Evolutionary conservation across 2,113 vertebrate species (phyloP).

Genomic region (Xiphophorus hellerii): DNA sequence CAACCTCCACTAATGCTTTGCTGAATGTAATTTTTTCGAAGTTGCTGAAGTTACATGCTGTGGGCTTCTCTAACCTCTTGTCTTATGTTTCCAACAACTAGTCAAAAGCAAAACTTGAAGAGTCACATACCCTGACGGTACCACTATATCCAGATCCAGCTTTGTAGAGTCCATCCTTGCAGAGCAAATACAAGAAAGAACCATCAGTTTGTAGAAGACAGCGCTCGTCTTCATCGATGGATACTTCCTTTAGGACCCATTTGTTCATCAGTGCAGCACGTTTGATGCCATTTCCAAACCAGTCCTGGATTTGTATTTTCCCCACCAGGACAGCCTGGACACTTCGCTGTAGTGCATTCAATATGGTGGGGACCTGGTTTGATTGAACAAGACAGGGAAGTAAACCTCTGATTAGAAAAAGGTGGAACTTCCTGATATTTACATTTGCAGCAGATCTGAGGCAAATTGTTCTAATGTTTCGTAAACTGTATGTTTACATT

Average conservation of each 20-base stretch:
- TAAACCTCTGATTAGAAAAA: slow-evolving; percentile 2
- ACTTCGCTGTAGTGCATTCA: slow-evolving; percentile 95
- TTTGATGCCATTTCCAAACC: slow-evolving; percentile 99
- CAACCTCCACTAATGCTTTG: not conserved
- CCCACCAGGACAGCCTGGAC: slow-evolving; percentile 98
- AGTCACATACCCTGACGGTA: slow-evolving; percentile 90
- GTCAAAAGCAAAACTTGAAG: not conserved
- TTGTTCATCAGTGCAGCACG: slow-evolving; percentile 98
- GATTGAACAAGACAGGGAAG: slow-evolving; percentile 2
- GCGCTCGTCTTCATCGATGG: slow-evolving; percentile 93
- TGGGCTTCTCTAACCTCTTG: not conserved
- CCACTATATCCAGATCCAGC: slow-evolving; percentile 98
- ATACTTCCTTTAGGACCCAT: slow-evolving; percentile 93
- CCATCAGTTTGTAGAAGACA: slow-evolving; percentile 98
- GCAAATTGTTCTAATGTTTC: slow-evolving; percentile 1
- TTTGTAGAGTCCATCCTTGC: slow-evolving; percentile 98
- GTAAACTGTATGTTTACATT: not conserved
- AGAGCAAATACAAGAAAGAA: slow-evolving; percentile 96
- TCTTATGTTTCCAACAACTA: not conserved
- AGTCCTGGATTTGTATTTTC: slow-evolving; percentile 99
- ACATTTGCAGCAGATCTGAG: not conserved
- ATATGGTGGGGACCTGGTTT: slow-evolving; percentile 93
- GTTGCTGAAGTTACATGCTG: not conserved
- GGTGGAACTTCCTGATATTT: not conserved
- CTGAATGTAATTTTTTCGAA: not conserved